Conservation (phyloP, 1,140 invertebrate species). For the Pygmarrhopalites habei region DNA sequence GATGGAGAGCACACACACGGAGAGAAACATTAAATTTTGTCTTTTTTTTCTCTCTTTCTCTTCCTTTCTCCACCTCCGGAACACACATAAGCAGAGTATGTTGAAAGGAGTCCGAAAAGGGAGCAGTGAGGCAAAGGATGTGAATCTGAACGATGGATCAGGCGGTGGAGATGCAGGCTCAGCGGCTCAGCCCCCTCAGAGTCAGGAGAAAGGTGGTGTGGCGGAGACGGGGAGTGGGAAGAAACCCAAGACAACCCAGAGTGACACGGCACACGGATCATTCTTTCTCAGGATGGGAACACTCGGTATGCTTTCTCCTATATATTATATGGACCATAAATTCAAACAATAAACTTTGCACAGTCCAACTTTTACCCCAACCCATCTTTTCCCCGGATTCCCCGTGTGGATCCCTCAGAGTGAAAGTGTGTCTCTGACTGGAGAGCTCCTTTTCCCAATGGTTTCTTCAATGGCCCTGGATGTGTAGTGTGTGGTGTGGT, state of each 20-base stretch:
- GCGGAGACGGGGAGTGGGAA: conserved; percentile 49
- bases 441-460: too few species aligned
- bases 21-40: too few species aligned
- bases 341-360: too few species aligned
- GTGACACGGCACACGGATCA: conserved; percentile 86
- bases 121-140: conserved; percentile 40
- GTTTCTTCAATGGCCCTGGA: too few species aligned
- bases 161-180: conserved; percentile 35
- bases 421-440: too few species aligned
- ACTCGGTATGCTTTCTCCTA: conserved; percentile 72
- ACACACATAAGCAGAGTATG: conserved; percentile 40
- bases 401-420: too few species aligned
- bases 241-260: conserved; percentile 72
- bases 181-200: conserved; percentile 25
- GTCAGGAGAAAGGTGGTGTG: conserved; percentile 41
- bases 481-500: too few species aligned
- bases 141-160: conserved; percentile 41
- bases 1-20: too few species aligned
- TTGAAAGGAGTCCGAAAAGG: conserved; percentile 40
- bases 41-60: conserved; percentile 7
- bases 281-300: conserved; percentile 93
- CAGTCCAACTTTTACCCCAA: too few species aligned
- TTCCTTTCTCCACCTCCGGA: too few species aligned
- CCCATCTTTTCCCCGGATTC: too few species aligned
- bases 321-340: too few species aligned